Conservation (phyloP, 2,797 vertebrate species). For the Sus cebifrons region DNA sequence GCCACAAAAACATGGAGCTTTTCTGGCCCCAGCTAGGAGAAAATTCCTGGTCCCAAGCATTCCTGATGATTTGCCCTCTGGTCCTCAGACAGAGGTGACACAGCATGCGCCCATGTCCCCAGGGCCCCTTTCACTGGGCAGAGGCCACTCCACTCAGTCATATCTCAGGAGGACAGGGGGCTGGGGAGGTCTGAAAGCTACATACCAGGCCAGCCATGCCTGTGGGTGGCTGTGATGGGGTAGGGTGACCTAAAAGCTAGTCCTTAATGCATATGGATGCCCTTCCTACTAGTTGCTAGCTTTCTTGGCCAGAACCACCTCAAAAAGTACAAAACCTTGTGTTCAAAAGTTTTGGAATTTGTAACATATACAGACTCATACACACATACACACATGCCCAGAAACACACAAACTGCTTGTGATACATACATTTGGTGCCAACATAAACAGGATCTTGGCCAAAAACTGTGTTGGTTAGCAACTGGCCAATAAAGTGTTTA, state of each 20-base stretch:
- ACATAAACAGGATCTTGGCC: constrained; percentile 73
- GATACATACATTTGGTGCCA: constrained; percentile 70
- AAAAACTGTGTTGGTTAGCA: constrained; percentile 74
- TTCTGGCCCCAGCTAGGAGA: constrained; percentile 34
- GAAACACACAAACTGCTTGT: constrained; percentile 79
- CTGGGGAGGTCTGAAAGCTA: constrained; percentile 17
- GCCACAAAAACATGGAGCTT: constrained; percentile 75
- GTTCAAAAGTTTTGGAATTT: constrained; percentile 82
- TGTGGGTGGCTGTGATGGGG: constrained; percentile 35
- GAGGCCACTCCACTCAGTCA: constrained; percentile 62
- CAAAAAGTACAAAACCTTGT: constrained; percentile 81
- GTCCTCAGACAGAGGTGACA: constrained; percentile 36
- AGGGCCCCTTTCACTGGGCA: background rate
- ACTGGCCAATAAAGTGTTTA: constrained; percentile 70
- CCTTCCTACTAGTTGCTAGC: constrained; percentile 60
- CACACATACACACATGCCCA: constrained; percentile 77
- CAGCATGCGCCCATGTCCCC: constrained; percentile 67
- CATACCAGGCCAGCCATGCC: constrained; percentile 62
- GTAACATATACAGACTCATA: constrained; percentile 81
- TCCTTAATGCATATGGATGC: constrained; percentile 45
- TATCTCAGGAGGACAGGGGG: constrained; percentile 62
- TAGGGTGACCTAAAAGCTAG: constrained; percentile 37
- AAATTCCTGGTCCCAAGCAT: constrained; percentile 59
- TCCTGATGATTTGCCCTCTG: constrained; percentile 57
- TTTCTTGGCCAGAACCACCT: constrained; percentile 74